A percentile compares a stretch with the other conserved stretches of the same genome.
These are phyloP conservation scores for Ochropacha duplaris DNA, from an alignment of 2,888 invertebrate genomes.

Conservation along the genomic window DNA sequence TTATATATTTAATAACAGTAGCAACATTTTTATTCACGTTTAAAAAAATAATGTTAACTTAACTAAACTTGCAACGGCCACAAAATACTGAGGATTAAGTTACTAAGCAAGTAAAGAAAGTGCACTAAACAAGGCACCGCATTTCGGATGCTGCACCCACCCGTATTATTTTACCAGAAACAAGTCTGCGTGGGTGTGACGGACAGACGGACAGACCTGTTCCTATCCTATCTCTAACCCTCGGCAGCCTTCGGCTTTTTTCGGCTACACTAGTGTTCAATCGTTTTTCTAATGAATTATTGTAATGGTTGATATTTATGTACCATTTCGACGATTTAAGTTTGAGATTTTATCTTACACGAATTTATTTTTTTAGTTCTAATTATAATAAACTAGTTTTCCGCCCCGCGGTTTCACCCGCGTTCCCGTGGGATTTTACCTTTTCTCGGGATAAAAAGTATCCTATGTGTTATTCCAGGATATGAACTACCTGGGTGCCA, in stretches of 20 bases:
- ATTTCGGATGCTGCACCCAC: constrained; percentile 13
- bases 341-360: no score
- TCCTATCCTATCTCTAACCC: neutral
- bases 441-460: no score
- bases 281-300: neutral
- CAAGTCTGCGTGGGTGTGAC: constrained; percentile 11
- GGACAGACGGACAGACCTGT: neutral
- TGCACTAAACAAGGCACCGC: constrained; percentile 13
- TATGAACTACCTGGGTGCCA: no score
- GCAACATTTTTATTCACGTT: no score
- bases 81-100: neutral
- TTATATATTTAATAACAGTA: no score
- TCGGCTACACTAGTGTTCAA: neutral
- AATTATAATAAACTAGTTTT: no score
- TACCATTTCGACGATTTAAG: neutral
- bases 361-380: no score
- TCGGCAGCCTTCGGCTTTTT: neutral
- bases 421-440: no score
- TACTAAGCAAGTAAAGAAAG: constrained; percentile 3
- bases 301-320: neutral
- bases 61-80: no score
- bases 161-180: constrained; percentile 1
- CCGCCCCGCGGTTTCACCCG: no score
- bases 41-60: no score
- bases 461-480: no score